Evolutionary conservation across 2,113 vertebrate species (phyloP).

Genomic region (Malurus melanocephalus): DNA sequence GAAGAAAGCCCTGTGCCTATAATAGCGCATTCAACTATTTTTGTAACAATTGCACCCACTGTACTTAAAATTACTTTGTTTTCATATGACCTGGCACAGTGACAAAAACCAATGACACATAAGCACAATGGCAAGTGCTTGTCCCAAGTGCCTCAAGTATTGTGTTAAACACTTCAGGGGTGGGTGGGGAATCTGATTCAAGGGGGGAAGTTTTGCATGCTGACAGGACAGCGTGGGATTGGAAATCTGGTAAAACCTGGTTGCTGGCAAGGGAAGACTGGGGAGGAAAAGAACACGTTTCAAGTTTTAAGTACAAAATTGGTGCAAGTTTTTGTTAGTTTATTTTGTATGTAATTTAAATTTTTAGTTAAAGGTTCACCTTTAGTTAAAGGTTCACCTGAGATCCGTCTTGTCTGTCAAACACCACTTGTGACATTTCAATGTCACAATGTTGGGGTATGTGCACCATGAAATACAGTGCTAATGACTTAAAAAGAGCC

Average conservation of each 20-base stretch:
- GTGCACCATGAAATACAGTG: not conserved
- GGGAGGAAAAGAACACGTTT: not conserved
- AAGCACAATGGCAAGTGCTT: not conserved
- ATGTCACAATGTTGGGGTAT: not conserved
- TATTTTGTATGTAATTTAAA: not conserved
- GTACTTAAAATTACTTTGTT: constrained; percentile 20
- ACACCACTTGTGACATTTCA: not conserved
- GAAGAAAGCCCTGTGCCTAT: not conserved
- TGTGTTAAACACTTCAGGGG: not conserved
- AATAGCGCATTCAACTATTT: constrained; percentile 19
- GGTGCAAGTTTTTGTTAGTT: not conserved
- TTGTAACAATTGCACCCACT: not conserved
- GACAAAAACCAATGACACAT: not conserved
- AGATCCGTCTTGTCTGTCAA: not conserved
- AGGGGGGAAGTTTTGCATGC: not conserved
- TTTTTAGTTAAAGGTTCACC: not conserved
- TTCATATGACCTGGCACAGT: not conserved
- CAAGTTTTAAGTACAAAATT: not conserved
- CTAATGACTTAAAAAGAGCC: not conserved
- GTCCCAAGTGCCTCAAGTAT: not conserved
- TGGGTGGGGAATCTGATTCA: not conserved
- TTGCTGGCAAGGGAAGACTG: not conserved
- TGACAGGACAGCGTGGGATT: not conserved
- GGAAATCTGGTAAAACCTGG: not conserved
- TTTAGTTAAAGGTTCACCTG: not conserved